Evolutionary conservation across 2,888 invertebrate species (phyloP).

Genomic region (Balanococcus diminutus): DNA sequence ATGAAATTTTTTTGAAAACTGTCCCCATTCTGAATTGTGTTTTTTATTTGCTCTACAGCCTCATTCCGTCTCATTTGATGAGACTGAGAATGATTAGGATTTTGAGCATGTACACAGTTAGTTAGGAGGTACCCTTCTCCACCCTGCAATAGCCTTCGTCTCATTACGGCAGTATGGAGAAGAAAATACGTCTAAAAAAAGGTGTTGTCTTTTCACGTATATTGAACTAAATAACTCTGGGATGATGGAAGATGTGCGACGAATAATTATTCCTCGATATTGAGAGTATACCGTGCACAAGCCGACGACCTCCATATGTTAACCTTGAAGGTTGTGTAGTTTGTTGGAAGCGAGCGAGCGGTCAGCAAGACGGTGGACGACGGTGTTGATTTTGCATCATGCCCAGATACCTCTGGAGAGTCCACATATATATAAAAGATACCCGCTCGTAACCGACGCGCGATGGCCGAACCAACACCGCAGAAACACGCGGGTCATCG

Average conservation of each 20-base stretch:
- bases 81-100: too few relatives aligned
- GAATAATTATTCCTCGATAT: constrained; percentile 28
- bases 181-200: background rate
- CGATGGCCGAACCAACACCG: background rate
- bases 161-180: too few relatives aligned
- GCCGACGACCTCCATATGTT: constrained; percentile 43
- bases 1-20: too few relatives aligned
- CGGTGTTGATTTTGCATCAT: constrained; percentile 37
- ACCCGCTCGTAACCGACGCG: background rate
- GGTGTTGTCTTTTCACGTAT: background rate
- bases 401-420: background rate
- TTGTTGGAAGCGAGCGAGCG: background rate
- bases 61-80: too few relatives aligned
- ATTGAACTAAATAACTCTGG: background rate
- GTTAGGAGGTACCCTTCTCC: too few relatives aligned
- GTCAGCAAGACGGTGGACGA: background rate
- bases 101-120: too few relatives aligned
- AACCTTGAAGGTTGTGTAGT: constrained; percentile 31
- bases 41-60: too few relatives aligned
- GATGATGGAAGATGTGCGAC: constrained; percentile 17
- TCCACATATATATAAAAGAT: background rate
- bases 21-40: too few relatives aligned
- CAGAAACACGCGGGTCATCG: background rate
- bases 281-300: background rate
- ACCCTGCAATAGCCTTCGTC: too few relatives aligned